A percentile compares a stretch with the other conserved stretches of the same genome.
Evolutionary conservation across 1,140 invertebrate genomes (phyloP).

Genomic region (Prorops nasuta): DNA sequence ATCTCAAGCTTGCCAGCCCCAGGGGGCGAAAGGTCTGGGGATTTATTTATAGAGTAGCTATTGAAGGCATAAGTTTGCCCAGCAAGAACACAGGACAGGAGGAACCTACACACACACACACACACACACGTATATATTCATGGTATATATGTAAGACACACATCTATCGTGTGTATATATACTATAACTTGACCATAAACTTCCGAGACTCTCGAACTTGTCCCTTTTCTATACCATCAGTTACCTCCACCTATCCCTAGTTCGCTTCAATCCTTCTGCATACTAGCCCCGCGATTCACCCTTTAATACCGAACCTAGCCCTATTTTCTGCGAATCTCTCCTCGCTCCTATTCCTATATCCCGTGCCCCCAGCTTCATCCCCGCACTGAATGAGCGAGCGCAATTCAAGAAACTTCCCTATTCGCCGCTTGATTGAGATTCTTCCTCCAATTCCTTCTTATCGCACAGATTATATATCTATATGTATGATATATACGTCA

Average conservation of each 20-base stretch:
- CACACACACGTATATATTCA: slow-evolving; percentile 13
- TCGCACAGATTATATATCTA: too few relatives aligned
- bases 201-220: slow-evolving; percentile 14
- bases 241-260: neutral
- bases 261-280: slow-evolving; percentile 15
- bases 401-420: slow-evolving; percentile 31
- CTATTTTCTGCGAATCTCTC: too few relatives aligned
- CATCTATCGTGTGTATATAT: too few relatives aligned
- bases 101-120: slow-evolving; percentile 24
- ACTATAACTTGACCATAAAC: slow-evolving; percentile 35
- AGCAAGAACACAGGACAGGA: slow-evolving; percentile 23
- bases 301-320: slow-evolving; percentile 7
- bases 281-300: slow-evolving; percentile 10
- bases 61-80: slow-evolving; percentile 47
- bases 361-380: slow-evolving; percentile 24
- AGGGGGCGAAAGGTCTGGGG: slow-evolving; percentile 14
- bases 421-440: slow-evolving; percentile 24
- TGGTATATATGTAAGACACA: too few relatives aligned
- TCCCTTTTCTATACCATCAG: neutral
- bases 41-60: slow-evolving; percentile 48
- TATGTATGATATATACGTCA: too few relatives aligned
- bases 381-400: slow-evolving; percentile 39
- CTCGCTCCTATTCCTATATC: neutral
- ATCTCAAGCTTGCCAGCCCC: neutral
- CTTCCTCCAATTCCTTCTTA: too few relatives aligned